Evolutionary conservation across 2,888 invertebrate genomes (phyloP).

Genomic region (Mimumesa dahlbomi): DNA sequence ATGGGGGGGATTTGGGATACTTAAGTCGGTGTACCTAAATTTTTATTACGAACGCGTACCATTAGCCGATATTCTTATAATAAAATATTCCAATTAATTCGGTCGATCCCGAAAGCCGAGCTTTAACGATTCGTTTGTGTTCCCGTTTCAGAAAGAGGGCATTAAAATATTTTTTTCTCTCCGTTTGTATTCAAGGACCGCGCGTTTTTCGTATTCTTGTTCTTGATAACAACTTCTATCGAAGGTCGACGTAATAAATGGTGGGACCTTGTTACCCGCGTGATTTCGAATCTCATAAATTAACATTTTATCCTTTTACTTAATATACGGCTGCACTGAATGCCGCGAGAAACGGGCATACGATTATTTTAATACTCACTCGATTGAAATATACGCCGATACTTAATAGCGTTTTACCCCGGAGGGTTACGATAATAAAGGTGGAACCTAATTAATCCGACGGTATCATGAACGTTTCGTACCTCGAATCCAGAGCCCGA

Average conservation of each 20-base stretch:
- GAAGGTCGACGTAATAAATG: conserved; percentile 9
- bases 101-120: too few species aligned
- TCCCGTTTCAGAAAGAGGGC: too few species aligned
- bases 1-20: too few species aligned
- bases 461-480: conserved; percentile 22
- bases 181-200: too few species aligned
- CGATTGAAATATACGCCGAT: conserved; percentile 46
- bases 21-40: too few species aligned
- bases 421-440: conserved; percentile 23
- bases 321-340: background rate
- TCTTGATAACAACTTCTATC: conserved; percentile 5
- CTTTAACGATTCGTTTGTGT: too few species aligned
- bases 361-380: conserved; percentile 27
- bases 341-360: conserved; percentile 12
- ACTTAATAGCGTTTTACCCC: conserved; percentile 21
- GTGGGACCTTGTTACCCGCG: conserved; percentile 14
- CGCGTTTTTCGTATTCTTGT: too few species aligned
- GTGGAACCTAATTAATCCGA: conserved; percentile 51
- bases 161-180: too few species aligned
- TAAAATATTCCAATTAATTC: too few species aligned
- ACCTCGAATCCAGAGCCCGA: background rate
- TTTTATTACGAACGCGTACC: too few species aligned
- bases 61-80: too few species aligned
- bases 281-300: conserved; percentile 32
- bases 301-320: conserved; percentile 22